These are phyloP conservation scores for Euthynnus affinis DNA, from an alignment of 2,797 vertebrate genomes.

Conservation along the genomic window DNA sequence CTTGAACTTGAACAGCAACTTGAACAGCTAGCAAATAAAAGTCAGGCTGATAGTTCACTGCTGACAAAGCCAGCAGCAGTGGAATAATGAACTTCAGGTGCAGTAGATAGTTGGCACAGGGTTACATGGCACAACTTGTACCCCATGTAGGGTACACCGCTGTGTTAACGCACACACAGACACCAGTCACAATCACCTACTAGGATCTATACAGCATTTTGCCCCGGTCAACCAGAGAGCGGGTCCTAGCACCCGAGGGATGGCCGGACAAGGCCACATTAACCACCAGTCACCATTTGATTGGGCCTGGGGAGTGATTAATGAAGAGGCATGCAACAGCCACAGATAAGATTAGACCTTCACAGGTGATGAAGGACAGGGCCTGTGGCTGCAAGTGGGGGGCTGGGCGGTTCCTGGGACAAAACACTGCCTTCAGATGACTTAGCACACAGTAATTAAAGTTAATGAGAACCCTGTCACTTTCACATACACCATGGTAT, in stretches of 20 bases:
- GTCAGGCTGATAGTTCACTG: slow-evolving; percentile 13
- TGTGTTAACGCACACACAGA: slow-evolving; percentile 31
- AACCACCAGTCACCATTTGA: slow-evolving; percentile 80
- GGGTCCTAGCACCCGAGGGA: slow-evolving; percentile 56
- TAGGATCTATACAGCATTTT: slow-evolving; percentile 39
- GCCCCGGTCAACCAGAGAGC: slow-evolving; percentile 29
- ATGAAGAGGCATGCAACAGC: slow-evolving; percentile 78
- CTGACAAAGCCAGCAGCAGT: slow-evolving; percentile 32
- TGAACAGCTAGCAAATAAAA: slow-evolving; percentile 25
- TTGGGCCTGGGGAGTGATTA: slow-evolving; percentile 80
- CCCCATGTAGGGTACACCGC: slow-evolving; percentile 14
- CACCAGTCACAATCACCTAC: slow-evolving; percentile 14
- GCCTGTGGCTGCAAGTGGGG: slow-evolving; percentile 39
- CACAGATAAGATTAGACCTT: slow-evolving; percentile 84
- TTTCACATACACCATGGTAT: slow-evolving; percentile 51
- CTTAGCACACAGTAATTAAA: slow-evolving; percentile 73
- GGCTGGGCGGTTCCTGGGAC: slow-evolving; percentile 49
- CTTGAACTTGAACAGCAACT: slow-evolving; percentile 8
- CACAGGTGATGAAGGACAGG: slow-evolving; percentile 80
- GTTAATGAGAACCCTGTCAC: slow-evolving; percentile 70
- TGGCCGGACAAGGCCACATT: slow-evolving; percentile 74
- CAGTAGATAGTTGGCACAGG: slow-evolving; percentile 31
- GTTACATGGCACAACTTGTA: slow-evolving; percentile 14
- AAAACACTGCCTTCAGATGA: slow-evolving; percentile 65
- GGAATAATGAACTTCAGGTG: slow-evolving; percentile 35